Evolutionary conservation across 2,888 invertebrate species (phyloP).

Genomic region (Saturnia pavonia): DNA sequence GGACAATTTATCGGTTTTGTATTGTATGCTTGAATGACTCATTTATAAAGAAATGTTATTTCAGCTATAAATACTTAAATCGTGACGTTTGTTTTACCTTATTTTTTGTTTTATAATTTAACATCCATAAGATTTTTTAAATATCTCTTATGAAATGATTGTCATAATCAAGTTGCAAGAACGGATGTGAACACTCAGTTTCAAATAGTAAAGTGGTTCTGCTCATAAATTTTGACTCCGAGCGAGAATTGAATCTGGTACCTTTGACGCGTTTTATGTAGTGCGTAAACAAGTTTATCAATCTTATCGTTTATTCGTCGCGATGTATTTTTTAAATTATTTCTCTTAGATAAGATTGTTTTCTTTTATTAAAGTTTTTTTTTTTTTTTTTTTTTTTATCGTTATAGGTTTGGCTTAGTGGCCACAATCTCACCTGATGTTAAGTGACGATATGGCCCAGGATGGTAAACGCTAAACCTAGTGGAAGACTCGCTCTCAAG

Average conservation of each 20-base stretch:
- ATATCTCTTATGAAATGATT: neutral
- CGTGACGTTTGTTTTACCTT: neutral
- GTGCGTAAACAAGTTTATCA: neutral
- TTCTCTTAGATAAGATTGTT: neutral
- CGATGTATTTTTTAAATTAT: neutral
- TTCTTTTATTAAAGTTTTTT: neutral
- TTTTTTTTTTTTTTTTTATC: too few relatives aligned
- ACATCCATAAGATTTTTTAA: neutral
- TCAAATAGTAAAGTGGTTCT: neutral
- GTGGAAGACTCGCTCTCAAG: too few relatives aligned
- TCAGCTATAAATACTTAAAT: neutral
- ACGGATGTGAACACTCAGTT: neutral
- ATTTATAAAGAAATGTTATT: slow-evolving; percentile 6
- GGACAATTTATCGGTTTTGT: neutral
- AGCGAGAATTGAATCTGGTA: neutral
- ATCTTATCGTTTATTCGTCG: slow-evolving; percentile 2
- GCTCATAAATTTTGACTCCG: neutral
- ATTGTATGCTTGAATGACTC: neutral
- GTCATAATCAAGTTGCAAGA: neutral
- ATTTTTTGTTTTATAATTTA: neutral
- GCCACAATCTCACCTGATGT: too few relatives aligned
- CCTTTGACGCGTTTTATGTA: neutral
- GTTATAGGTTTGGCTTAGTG: too few relatives aligned
- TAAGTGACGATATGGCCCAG: too few relatives aligned
- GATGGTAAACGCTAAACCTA: too few relatives aligned